These are phyloP conservation scores for Bradypodion ventrale DNA, from an alignment of 2,797 vertebrate genomes.

Conservation along the genomic window DNA sequence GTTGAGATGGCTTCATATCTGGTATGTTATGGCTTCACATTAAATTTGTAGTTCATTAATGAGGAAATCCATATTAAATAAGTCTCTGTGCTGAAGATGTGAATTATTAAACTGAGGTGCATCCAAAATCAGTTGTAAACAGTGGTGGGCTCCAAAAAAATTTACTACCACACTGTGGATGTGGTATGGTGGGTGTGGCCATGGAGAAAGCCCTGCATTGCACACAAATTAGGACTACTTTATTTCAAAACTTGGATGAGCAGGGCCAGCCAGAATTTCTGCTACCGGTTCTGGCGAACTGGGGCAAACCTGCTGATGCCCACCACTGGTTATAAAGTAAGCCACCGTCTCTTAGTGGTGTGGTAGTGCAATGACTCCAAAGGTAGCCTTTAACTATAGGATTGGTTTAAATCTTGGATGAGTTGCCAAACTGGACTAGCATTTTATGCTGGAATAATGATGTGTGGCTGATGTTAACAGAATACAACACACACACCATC, in stretches of 20 bases:
- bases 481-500: not conserved
- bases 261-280: too few relatives aligned
- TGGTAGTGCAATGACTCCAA: constrained; percentile 35
- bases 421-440: not conserved
- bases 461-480: not conserved
- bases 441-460: not conserved
- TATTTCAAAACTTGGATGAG: too few relatives aligned
- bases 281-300: too few relatives aligned
- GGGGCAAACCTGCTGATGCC: too few relatives aligned
- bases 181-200: too few relatives aligned
- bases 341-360: constrained; percentile 53
- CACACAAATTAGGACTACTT: too few relatives aligned
- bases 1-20: constrained; percentile 11
- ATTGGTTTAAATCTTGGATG: constrained; percentile 44
- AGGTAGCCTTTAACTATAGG: not conserved
- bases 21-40: constrained; percentile 35
- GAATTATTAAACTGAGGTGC: constrained; percentile 36
- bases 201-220: too few relatives aligned
- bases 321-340: too few relatives aligned
- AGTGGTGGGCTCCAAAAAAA: too few relatives aligned
- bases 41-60: constrained; percentile 45
- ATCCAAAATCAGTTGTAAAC: constrained; percentile 45
- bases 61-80: constrained; percentile 42
- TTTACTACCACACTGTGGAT: too few relatives aligned
- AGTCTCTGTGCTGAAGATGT: constrained; percentile 32